Conservation (phyloP, 2,797 vertebrate species). For the Harpagifer antarcticus region DNA sequence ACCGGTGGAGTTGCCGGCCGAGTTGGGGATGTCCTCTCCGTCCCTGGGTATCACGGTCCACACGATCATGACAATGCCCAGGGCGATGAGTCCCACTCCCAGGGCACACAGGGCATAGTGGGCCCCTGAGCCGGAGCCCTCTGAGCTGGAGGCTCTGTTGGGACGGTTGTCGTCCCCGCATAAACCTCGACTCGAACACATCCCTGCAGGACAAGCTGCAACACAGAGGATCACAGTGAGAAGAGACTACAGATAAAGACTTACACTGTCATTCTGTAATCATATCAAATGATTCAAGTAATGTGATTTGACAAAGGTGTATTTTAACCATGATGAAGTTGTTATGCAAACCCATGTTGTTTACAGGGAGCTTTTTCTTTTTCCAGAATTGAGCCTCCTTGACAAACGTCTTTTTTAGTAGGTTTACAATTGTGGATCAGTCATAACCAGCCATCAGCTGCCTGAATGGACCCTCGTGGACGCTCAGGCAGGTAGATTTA, state of each 20-base stretch:
- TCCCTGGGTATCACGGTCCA: constrained; percentile 91
- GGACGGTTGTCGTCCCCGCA: constrained; percentile 62
- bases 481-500: not conserved
- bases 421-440: not conserved
- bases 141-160: constrained; percentile 50
- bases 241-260: not conserved
- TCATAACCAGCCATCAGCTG: not conserved
- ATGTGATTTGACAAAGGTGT: not conserved
- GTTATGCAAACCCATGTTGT: not conserved
- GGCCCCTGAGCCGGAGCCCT: constrained; percentile 81
- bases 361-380: not conserved
- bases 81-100: constrained; percentile 92
- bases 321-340: not conserved
- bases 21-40: fast-evolving
- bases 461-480: not conserved
- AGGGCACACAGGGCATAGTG: constrained; percentile 96
- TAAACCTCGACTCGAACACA: constrained; percentile 79
- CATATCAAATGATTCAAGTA: not conserved
- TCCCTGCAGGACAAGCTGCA: constrained; percentile 62
- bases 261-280: not conserved
- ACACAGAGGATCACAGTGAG: constrained; percentile 15
- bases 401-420: not conserved
- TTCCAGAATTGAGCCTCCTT: not conserved
- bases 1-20: constrained; percentile 35
- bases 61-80: constrained; percentile 95